These are phyloP conservation scores for Potamarius usumacintae DNA, from an alignment of 2,113 vertebrate species.

Conservation along the genomic window DNA sequence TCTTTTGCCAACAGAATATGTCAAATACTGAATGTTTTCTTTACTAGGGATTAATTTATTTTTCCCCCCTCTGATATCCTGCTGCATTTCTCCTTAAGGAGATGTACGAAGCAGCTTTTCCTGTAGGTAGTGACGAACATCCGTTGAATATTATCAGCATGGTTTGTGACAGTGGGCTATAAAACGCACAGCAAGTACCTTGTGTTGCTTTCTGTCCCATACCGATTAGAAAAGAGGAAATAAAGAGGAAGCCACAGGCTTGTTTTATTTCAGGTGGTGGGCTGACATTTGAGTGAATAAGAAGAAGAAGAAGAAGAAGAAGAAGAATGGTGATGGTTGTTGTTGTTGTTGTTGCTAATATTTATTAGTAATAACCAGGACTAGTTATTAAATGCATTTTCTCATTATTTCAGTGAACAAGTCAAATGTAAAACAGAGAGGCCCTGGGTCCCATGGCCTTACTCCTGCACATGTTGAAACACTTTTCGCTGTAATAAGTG, in stretches of 20 bases:
- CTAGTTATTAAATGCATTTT: neutral
- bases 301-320: no score
- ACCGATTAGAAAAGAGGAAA: neutral
- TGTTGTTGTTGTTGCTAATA: neutral
- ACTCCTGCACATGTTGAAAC: conserved; percentile 92
- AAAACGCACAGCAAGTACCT: neutral
- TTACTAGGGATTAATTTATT: neutral
- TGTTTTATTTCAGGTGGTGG: neutral
- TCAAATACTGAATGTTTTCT: neutral
- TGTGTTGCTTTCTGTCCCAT: neutral
- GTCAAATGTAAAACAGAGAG: neutral
- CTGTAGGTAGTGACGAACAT: neutral
- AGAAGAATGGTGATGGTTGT: neutral
- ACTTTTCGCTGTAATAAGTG: conserved; percentile 99
- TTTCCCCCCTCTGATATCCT: neutral
- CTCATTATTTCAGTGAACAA: neutral
- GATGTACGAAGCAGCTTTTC: neutral
- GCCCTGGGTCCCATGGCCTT: conserved; percentile 62
- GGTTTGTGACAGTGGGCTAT: neutral
- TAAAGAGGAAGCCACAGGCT: neutral
- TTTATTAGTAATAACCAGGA: neutral
- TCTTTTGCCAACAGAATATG: neutral
- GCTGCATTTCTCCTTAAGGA: neutral
- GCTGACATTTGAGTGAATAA: neutral
- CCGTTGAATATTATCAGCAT: neutral